These are phyloP conservation scores for Dasysyrphus albostriatus DNA, from an alignment of 2,888 invertebrate species.

Conservation along the genomic window DNA sequence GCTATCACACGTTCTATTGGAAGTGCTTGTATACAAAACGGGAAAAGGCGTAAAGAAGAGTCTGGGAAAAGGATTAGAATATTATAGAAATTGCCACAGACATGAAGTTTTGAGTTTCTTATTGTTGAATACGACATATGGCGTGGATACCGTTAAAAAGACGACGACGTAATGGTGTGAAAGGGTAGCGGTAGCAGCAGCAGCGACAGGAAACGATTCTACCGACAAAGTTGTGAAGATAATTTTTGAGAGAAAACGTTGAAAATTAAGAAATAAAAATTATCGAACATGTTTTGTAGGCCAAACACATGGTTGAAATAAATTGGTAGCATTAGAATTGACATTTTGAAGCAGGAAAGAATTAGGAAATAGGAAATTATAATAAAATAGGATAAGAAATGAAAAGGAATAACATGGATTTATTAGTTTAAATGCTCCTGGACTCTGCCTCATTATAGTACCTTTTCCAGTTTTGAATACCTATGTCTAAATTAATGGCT, in stretches of 20 bases:
- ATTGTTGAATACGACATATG: constrained; percentile 63
- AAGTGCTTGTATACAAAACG: constrained; percentile 46
- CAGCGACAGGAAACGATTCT: constrained; percentile 57
- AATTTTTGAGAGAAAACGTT: constrained; percentile 21
- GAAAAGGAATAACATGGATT: neutral
- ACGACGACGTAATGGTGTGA: constrained; percentile 69
- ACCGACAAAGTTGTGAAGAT: constrained; percentile 39
- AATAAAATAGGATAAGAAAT: too few species aligned
- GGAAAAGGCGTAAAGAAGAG: constrained; percentile 61
- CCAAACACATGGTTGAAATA: neutral
- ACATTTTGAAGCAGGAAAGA: neutral
- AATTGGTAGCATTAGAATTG: neutral
- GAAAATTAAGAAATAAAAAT: constrained; percentile 49
- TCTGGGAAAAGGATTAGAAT: constrained; percentile 72
- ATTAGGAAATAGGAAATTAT: neutral
- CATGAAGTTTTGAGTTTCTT: constrained; percentile 47
- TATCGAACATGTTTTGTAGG: neutral
- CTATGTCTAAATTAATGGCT: too few species aligned
- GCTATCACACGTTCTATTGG: constrained; percentile 67
- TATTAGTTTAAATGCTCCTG: too few species aligned
- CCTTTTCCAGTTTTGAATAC: too few species aligned
- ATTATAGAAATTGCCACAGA: constrained; percentile 1
- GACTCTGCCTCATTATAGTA: too few species aligned
- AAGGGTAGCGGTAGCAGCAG: constrained; percentile 48
- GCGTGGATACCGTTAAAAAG: constrained; percentile 67